Evolutionary conservation across 2,888 invertebrate species (phyloP).

Genomic region (Drosophila antonietae): DNA sequence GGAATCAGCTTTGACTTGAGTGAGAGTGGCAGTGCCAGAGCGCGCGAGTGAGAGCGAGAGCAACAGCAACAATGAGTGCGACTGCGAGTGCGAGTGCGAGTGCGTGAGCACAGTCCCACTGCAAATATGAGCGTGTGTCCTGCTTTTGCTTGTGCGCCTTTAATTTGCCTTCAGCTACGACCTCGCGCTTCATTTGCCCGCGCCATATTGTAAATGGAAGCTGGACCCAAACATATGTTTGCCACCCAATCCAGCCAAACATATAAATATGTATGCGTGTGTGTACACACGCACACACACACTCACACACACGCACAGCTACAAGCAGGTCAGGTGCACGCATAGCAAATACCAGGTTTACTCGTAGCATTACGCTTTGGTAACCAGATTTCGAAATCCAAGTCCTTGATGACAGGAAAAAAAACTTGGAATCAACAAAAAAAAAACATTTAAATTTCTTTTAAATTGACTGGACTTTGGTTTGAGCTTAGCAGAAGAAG

Average conservation of each 20-base stretch:
- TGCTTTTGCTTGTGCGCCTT: conserved; percentile 36
- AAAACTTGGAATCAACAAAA: neutral
- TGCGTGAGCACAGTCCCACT: conserved; percentile 2
- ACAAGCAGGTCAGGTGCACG: conserved; percentile 1
- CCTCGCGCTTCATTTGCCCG: conserved; percentile 23
- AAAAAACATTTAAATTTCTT: neutral
- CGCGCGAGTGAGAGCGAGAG: conserved; percentile 6
- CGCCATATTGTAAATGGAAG: conserved; percentile 73
- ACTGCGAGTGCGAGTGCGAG: conserved; percentile 15
- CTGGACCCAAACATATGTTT: conserved; percentile 72
- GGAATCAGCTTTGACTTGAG: neutral
- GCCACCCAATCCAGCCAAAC: conserved; percentile 44
- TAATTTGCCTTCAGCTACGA: conserved; percentile 50
- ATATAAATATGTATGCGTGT: neutral
- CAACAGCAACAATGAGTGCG: conserved; percentile 5
- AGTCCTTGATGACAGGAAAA: neutral
- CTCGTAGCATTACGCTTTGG: neutral
- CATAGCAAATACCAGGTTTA: neutral
- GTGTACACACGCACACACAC: neutral
- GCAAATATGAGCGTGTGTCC: conserved; percentile 7
- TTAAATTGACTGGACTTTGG: neutral
- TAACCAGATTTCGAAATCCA: conserved; percentile 2
- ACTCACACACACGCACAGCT: neutral
- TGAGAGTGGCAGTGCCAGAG: neutral
- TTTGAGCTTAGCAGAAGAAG: neutral